Evolutionary conservation across 1,140 invertebrate genomes (phyloP), one percentile per base, ranked within the genome.

Genomic region (Diabrotica virgifera): DNA sequence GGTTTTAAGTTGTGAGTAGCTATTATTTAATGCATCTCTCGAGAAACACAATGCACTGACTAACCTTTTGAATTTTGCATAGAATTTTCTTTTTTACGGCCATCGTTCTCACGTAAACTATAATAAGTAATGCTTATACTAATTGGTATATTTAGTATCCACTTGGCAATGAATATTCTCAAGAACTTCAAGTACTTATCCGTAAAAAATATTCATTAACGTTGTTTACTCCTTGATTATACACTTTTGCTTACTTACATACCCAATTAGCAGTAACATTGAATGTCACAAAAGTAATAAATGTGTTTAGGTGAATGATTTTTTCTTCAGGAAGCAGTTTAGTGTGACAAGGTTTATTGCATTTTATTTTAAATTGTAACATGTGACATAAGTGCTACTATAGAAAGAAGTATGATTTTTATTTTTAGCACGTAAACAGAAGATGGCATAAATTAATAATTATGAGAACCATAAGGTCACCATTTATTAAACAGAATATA

Each of bases 241-340:
- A n/a, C n/a, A 46, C 40, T 46, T 24, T 46, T 46, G 40, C 40
- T 46, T 46, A 46, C 40, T 46, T 46, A 46, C 40, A 46, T 46
- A 46, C n/a, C 40, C n/a, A 46, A 46, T 46, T 46, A 46, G n/a
- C n/a, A 46, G n/a, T 46, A 46, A n/a, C 40, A 46, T 46, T 46
- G 40, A 46, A n/a, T 46, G 40, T 46, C 40, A 46, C n/a, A 46
- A 4, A n/a, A 46, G n/a, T 46, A 46, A 46, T 46, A n/a, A 46
- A n/a, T 46, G 40, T 46, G 8, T 46, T 46, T 46, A 46, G n/a
- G 8, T 46, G 8, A n/a, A 46, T 46, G 8, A 46, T 46, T 46
- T n/a, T 4, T 46, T 46, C 40, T 46, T 46, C 40, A 46, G 40
- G 40, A 46, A 46, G n/a, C n/a, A 8, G 40, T 46, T 46, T n/a